Base-by-base conservation (phyloP, 2,888 invertebrate genomes). In the Ochropleura plecta region DNA sequence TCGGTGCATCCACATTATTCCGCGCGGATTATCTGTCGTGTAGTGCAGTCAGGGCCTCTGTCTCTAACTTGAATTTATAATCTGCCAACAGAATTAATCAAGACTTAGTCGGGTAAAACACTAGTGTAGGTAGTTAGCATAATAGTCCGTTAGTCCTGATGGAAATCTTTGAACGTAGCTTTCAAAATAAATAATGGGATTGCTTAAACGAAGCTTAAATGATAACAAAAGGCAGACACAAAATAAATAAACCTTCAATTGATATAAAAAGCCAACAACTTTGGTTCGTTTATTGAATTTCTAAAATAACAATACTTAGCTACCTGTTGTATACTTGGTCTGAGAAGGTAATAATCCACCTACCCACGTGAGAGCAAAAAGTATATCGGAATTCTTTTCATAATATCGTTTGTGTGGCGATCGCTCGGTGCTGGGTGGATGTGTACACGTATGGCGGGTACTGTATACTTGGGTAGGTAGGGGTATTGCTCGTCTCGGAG, bases 1-100 rank as follows among this genome's bases (percentile, higher is more conserved):
- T 88, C 88, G 88, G 86, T 92, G 93, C 93, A 93, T 91, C 91
- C 89, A 90, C 90, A 91, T 92, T 91, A 92, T 90, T 89, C 89
- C 89, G 88, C 87, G 83, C 86, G 91, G 93, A 93, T 94, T 93
- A 94, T 91, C 91, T 90, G 87, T 88, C 91, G 90, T 91, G 90
- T 90, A 86, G 83, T 86, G 87, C 90, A 90, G 88, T 88, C 88
- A 86, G 87, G 84, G 83, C 84, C 88, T 86, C 83, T 87, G 87
- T 89, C 85, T 85, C 85, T 83, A 71, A 76, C 80, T 78, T 76
- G 79, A 85, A 91, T 90, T 86, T 90, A 89, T 91, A 91, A 90
- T 88, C 87, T 85, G 79, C 85, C 85, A 87, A 82, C 84, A 83
- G 90, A 90, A 91, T 91, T 92, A 92, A 92, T 91, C 88, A 89